Evolutionary conservation across 2,888 invertebrate species (phyloP).

Genomic region (Microplitis manilae): DNA sequence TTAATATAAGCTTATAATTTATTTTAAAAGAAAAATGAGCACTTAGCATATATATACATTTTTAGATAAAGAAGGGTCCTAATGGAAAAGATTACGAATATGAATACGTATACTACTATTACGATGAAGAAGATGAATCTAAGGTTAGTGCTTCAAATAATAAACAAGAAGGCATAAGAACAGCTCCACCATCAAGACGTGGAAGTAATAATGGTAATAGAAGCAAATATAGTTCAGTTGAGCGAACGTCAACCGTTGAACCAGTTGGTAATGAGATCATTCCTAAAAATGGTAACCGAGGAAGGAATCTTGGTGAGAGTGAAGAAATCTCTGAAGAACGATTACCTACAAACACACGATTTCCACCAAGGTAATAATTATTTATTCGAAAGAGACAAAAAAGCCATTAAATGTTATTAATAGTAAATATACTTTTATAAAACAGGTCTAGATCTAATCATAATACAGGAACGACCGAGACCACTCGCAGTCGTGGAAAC

Average conservation of each 20-base stretch:
- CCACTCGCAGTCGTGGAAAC: slow-evolving; percentile 63
- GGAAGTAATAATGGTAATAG: slow-evolving; percentile 70
- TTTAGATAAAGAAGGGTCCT: slow-evolving; percentile 88
- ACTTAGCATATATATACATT: slow-evolving; percentile 57
- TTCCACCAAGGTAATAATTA: slow-evolving; percentile 77
- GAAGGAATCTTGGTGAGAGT: slow-evolving; percentile 72
- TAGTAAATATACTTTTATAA: neutral
- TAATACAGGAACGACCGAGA: slow-evolving; percentile 67
- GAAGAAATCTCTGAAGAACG: slow-evolving; percentile 73
- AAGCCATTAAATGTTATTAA: neutral
- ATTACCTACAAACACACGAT: slow-evolving; percentile 88
- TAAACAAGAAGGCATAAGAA: slow-evolving; percentile 77
- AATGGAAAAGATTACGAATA: slow-evolving; percentile 94
- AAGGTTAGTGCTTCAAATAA: slow-evolving; percentile 64
- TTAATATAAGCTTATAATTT: too few species aligned
- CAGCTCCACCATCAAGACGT: slow-evolving; percentile 58
- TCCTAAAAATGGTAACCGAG: slow-evolving; percentile 74
- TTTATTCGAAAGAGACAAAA: neutral
- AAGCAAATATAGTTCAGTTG: slow-evolving; percentile 75
- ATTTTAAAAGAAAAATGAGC: too few species aligned
- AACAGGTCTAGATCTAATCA: slow-evolving; percentile 68
- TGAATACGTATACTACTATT: slow-evolving; percentile 93
- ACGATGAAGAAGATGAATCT: slow-evolving; percentile 82
- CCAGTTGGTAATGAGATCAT: slow-evolving; percentile 79
- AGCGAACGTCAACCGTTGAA: slow-evolving; percentile 76